These are phyloP conservation scores for Erethizon dorsatum DNA, from an alignment of 2,797 vertebrate genomes.

Conservation along the genomic window DNA sequence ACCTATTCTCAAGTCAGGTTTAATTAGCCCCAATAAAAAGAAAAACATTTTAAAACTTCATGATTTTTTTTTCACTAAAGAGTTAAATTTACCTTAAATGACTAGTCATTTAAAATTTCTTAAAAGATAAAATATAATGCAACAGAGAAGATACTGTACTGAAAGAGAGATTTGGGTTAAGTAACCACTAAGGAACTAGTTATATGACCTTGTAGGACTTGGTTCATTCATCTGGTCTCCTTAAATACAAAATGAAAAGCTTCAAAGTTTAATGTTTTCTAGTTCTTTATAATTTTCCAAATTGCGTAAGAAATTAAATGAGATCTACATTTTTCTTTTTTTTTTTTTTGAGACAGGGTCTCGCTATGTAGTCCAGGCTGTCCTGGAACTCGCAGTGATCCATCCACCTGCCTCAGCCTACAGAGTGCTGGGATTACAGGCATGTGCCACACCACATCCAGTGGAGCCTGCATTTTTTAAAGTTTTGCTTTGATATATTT, in stretches of 20 bases:
- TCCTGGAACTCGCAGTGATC: background rate
- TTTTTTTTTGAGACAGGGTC: background rate
- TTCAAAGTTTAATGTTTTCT: conserved; percentile 29
- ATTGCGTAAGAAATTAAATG: conserved; percentile 60
- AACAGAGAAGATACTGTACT: conserved; percentile 12
- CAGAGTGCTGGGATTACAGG: background rate
- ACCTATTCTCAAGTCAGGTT: conserved; percentile 58
- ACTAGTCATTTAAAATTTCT: conserved; percentile 67
- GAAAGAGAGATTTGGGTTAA: background rate
- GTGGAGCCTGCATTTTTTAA: background rate
- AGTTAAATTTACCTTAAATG: conserved; percentile 56
- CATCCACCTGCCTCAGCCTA: background rate
- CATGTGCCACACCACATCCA: background rate
- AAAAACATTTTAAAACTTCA: conserved; percentile 43
- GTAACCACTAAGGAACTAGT: conserved; percentile 1
- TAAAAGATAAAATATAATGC: conserved; percentile 1
- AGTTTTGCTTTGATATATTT: background rate
- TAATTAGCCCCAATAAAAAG: conserved; percentile 61
- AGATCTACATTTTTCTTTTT: background rate
- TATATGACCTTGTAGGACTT: background rate
- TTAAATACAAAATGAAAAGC: conserved; percentile 27
- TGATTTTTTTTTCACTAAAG: conserved; percentile 32
- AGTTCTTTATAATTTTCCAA: conserved; percentile 48
- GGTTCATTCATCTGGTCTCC: conserved; percentile 1
- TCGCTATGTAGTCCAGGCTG: background rate